A percentile compares a stretch with the other conserved stretches of the same genome.
phyloP scores from a whole-genome alignment of 2,797 vertebrate genomes.

The Rousettus madagascariensis region DNA sequence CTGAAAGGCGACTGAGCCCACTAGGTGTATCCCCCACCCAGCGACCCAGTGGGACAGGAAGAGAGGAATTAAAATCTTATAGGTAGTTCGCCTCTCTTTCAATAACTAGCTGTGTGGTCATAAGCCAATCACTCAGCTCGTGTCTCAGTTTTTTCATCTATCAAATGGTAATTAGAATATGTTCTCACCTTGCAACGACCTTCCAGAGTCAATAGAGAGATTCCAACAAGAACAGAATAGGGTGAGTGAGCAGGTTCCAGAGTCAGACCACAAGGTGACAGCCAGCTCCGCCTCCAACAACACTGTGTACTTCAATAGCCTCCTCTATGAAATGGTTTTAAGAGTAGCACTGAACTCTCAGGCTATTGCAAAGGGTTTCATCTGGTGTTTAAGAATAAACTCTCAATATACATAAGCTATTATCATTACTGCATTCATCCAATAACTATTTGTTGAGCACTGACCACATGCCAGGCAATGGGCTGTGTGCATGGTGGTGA shows the following conservation, averaged over 20 bases:
- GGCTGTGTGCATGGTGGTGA: not conserved
- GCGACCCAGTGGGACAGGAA: not conserved
- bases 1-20: not conserved
- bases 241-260: not conserved
- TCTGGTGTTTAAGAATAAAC: not conserved
- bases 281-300: not conserved
- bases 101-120: not conserved
- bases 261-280: not conserved
- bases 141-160: not conserved
- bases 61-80: not conserved
- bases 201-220: not conserved
- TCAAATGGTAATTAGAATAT: not conserved
- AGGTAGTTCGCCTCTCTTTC: not conserved
- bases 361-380: not conserved
- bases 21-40: not conserved
- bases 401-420: rapidly evolving
- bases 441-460: not conserved
- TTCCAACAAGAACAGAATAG: not conserved
- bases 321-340: not conserved
- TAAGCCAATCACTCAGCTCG: not conserved
- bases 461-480: not conserved
- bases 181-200: not conserved
- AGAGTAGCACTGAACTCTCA: not conserved
- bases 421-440: not conserved
- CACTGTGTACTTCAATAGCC: rapidly evolving